Conservation (phyloP, 2,113 vertebrate species). For the Trogon surrucura region DNA sequence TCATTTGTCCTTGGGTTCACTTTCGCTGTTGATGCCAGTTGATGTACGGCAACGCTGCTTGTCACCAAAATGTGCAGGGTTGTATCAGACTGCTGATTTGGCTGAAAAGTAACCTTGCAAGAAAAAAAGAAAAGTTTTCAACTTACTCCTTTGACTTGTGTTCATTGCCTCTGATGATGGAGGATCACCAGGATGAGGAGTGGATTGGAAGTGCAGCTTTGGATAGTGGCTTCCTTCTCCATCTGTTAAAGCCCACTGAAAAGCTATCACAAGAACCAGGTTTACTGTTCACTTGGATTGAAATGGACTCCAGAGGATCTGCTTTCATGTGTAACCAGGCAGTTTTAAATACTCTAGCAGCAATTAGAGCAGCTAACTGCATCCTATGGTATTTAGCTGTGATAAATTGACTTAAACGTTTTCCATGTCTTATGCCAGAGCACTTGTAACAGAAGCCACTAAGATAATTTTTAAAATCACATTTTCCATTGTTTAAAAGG, state of each 20-base stretch:
- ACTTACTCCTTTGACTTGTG: neutral
- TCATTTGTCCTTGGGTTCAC: neutral
- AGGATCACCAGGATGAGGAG: neutral
- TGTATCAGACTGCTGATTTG: neutral
- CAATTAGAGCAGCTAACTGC: neutral
- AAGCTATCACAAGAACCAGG: neutral
- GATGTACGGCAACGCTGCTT: neutral
- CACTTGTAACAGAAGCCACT: neutral
- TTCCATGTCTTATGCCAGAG: neutral
- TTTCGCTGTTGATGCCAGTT: neutral
- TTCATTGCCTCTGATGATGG: neutral
- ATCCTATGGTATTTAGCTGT: neutral
- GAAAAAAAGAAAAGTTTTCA: neutral
- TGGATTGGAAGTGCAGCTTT: neutral
- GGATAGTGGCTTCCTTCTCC: neutral
- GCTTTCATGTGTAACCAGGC: neutral
- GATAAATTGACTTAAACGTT: neutral
- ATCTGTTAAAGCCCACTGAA: neutral
- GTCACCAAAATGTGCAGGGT: neutral
- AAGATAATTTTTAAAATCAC: neutral
- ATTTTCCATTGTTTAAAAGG: neutral
- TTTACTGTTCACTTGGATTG: neutral
- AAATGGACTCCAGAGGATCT: neutral
- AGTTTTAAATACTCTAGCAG: neutral
- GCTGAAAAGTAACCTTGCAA: slow-evolving; percentile 4